Evolutionary conservation across 2,888 invertebrate genomes (phyloP), one percentile per base, ranked within the genome.

Genomic region (Exocentrus adspersus): DNA sequence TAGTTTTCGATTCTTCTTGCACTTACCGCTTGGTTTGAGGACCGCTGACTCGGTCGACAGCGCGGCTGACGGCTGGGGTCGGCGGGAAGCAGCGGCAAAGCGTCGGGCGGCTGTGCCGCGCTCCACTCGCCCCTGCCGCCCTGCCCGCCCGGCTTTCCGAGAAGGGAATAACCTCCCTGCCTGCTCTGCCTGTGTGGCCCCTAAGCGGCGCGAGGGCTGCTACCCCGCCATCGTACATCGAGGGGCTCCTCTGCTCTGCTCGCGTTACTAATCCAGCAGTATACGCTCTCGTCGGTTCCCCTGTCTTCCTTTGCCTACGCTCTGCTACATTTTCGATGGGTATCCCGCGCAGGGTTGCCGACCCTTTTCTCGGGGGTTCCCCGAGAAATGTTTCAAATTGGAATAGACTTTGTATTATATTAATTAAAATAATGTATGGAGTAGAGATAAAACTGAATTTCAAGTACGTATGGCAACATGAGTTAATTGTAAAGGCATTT

Each of bases 161-260:
- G 56, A 54, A 64, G 65, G 63, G 60, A 50, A 46, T 48, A 52
- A 48, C 63, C 59, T 61, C 64, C 62, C 65, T 65, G 59, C 60
- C 62, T 53, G 59, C 58, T n/a, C n/a, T 54, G 64, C 56, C 50
- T 61, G 59, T 62, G 62, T 62, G 62, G 65, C 60, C 65, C 65
- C 54, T 54, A 43, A 46, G 17, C 32, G 37, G 24, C 24, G 37
- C 37, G 57, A 65, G 72, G 70, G 66, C 68, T 61, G 68, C 67
- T 63, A 68, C 70, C 70, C 69, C 65, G 67, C 51, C 54, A 46
- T n/a, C n/a, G n/a, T 24, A 45, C 53, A 42, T 17, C 50, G 64
- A 63, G 69, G 65, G 65, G 62, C 70, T 60, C 65, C 68, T 59
- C 65, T 66, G 66, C 68, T 59, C 65, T 66, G 66, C 64, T 70